These are phyloP conservation scores for Aradophagus sp. DNA, from an alignment of 1,140 invertebrate species.

Conservation along the genomic window DNA sequence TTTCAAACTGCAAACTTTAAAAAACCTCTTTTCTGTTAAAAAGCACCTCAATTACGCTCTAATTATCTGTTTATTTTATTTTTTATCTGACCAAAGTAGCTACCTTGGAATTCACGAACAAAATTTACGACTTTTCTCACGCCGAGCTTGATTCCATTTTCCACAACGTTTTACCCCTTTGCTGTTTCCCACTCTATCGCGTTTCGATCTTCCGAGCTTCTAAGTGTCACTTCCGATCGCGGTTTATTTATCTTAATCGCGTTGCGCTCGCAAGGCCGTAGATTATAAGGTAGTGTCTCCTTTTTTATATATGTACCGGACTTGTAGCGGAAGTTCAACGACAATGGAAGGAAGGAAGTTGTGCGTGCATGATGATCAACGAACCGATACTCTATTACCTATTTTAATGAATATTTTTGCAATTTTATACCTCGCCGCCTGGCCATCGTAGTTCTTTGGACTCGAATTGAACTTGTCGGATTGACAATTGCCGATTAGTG, in stretches of 20 bases:
- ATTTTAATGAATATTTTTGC: slow-evolving; percentile 43
- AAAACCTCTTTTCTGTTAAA: no score
- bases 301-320: slow-evolving; percentile 39
- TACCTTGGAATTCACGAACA: no score
- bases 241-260: slow-evolving; percentile 52
- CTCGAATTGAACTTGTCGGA: slow-evolving; percentile 1
- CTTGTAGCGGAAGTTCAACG: slow-evolving; percentile 53
- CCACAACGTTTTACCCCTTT: not conserved
- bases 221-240: slow-evolving; percentile 36
- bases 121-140: slow-evolving; percentile 9
- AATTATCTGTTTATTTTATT: no score
- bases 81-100: no score
- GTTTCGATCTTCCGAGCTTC: slow-evolving; percentile 17
- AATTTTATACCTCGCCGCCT: slow-evolving; percentile 10
- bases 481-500: slow-evolving; percentile 1
- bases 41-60: no score
- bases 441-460: slow-evolving; percentile 9
- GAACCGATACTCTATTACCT: slow-evolving; percentile 38
- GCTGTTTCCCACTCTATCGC: slow-evolving; percentile 2
- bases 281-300: slow-evolving; percentile 27
- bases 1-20: no score
- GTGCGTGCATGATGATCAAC: slow-evolving; percentile 46
- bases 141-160: not conserved
- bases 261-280: slow-evolving; percentile 20
- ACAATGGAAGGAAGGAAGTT: slow-evolving; percentile 61